A percentile compares a stretch with the other conserved stretches of the same genome.
Evolutionary conservation across 2,113 vertebrate genomes (phyloP).

Genomic region (Ciconia boyciana): DNA sequence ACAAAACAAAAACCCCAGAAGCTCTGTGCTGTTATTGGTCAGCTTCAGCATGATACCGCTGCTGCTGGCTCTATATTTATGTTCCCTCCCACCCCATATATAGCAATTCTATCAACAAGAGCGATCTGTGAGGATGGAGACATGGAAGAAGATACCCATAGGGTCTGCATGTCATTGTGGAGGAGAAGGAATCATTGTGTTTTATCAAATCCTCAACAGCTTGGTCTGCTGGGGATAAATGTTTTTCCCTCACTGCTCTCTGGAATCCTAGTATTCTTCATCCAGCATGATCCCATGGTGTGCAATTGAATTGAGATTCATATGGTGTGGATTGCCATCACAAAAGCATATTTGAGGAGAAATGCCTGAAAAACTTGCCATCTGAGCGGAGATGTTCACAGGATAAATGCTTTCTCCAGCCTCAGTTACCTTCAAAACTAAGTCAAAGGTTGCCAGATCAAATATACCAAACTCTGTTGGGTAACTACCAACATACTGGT

Average conservation of each 20-base stretch:
- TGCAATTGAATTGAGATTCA: slow-evolving; percentile 18
- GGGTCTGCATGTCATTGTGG: background rate
- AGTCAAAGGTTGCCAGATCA: background rate
- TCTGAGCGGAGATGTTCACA: background rate
- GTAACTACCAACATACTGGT: background rate
- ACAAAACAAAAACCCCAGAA: background rate
- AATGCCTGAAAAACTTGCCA: background rate
- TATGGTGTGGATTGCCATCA: background rate
- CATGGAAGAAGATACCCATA: background rate
- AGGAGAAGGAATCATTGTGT: background rate
- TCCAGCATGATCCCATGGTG: background rate
- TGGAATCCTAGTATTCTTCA: slow-evolving; percentile 18
- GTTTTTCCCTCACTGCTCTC: background rate
- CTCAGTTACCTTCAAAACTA: background rate
- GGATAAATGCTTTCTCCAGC: slow-evolving; percentile 9
- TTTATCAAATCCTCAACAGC: slow-evolving; percentile 19
- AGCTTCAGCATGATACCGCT: background rate
- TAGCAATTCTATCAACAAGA: background rate
- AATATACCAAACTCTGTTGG: background rate
- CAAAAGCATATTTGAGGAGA: background rate
- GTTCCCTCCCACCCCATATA: background rate
- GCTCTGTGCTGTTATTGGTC: background rate
- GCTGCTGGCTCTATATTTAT: background rate
- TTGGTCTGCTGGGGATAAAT: slow-evolving; percentile 11
- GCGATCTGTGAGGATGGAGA: background rate